Base-by-base conservation (phyloP, 2,888 invertebrate species). In the Oscheius sp. region DNA sequence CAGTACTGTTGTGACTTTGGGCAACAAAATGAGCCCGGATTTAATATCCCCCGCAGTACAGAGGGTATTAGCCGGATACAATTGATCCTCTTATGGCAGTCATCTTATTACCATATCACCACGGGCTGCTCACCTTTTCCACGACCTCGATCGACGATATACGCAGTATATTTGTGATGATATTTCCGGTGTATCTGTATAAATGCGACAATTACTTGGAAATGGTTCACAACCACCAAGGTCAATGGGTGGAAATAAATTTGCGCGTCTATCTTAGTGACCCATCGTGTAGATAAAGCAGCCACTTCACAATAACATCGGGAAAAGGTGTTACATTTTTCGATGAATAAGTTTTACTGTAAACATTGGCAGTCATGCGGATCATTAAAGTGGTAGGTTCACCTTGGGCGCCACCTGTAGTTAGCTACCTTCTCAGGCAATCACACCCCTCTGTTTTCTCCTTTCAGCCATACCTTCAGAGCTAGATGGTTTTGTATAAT, bases 401-500 rank as follows among this genome's bases (percentile, higher is more conserved):
- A 9, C 35, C 35, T 35, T 35, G 35, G n/a, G 9, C 35, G 35
- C 35, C 3, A 9, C 35, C 35, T 35, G 35, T 9, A 35, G 35
- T 35, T 35, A 35, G 35, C 35, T 35, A 35, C 35, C 35, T 35
- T 35, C 35, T 35, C 35, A 35, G 35, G 35, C 35, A 35, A 35
- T 35, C 35, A 6, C 35, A 9, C 35, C n/a, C 35, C 35, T 35
- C 35, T 21, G 21, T 21, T 49, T 53, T 53, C 2, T 53, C 53
- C 53, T 18, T 5, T 21, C 53, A 21, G 27, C 21, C 58, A 9
- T 49, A 49, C 49, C 21, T 49, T 49, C 16, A 23, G 43, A 46
- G 63, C 46, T 63, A 23, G 46, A 27, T 49, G 41, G 49, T 66
- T 66, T 66, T 66, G 66, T 66, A 66, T 66, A 66, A 66, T 66